phyloP scores from a whole-genome alignment of 2,888 invertebrate genomes.

The Drosophila hawaiiensis region DNA sequence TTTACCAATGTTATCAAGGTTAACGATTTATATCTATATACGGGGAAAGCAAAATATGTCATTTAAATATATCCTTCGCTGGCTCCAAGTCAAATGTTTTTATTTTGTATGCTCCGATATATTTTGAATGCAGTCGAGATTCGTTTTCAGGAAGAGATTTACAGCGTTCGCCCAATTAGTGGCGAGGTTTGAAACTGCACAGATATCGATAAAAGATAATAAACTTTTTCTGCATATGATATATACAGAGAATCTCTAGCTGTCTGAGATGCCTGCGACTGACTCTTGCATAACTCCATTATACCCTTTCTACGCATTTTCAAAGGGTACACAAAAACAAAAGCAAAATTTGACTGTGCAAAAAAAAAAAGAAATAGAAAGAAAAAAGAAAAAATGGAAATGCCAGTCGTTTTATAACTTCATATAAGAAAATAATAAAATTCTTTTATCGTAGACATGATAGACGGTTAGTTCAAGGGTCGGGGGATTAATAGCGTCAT shows the following conservation, averaged over 20 bases:
- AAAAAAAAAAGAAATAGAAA: constrained; percentile 11
- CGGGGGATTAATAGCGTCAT: constrained; percentile 55
- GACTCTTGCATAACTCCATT: too few relatives aligned
- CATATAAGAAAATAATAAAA: constrained; percentile 70
- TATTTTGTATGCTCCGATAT: not conserved
- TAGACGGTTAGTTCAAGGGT: constrained; percentile 49
- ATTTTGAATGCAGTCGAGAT: not conserved
- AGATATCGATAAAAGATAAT: not conserved
- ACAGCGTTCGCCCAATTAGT: not conserved
- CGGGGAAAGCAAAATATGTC: not conserved
- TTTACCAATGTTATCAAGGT: too few relatives aligned
- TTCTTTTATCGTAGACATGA: constrained; percentile 77
- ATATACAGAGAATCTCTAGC: not conserved
- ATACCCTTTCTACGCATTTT: not conserved
- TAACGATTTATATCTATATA: not conserved
- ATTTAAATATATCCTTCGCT: not conserved
- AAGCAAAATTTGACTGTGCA: constrained; percentile 7
- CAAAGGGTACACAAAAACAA: constrained; percentile 15
- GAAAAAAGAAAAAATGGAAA: constrained; percentile 11
- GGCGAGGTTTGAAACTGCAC: too few relatives aligned
- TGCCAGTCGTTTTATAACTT: constrained; percentile 65
- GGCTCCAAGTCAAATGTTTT: not conserved
- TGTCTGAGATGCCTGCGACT: not conserved
- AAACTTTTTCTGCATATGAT: not conserved
- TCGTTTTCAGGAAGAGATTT: not conserved